Conservation (phyloP, 2,888 invertebrate species). For the Cylloceria caligata region DNA sequence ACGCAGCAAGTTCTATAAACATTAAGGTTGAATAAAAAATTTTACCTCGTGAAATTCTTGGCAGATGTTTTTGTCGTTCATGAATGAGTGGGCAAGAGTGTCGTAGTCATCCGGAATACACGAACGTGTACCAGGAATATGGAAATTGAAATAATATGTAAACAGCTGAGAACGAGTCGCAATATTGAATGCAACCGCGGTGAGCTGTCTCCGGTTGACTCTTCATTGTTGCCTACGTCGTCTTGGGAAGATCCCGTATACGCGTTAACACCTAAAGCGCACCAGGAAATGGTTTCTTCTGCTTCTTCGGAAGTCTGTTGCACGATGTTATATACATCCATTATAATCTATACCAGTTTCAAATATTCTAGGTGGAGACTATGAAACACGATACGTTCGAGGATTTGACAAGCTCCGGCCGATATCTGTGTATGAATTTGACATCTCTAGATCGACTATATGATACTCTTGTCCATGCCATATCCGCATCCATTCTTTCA, state of each 20-base stretch:
- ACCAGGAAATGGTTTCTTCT: constrained; percentile 42
- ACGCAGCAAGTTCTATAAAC: not conserved
- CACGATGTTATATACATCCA: not conserved
- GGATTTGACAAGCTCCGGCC: not conserved
- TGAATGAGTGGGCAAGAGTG: not conserved
- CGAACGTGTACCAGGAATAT: constrained; percentile 2
- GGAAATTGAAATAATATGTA: constrained; percentile 65
- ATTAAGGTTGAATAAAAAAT: not conserved
- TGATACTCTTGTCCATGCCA: not conserved
- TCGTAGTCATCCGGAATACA: not conserved
- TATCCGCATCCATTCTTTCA: not conserved
- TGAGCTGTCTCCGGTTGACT: constrained; percentile 25
- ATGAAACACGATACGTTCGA: not conserved
- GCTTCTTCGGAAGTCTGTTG: not conserved
- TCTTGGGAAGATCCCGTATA: constrained; percentile 29
- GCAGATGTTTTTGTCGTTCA: not conserved
- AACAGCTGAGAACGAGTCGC: constrained; percentile 61
- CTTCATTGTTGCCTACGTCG: constrained; percentile 38
- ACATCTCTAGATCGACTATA: not conserved
- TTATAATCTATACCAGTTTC: not conserved
- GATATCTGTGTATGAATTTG: not conserved
- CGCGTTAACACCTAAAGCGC: constrained; percentile 47
- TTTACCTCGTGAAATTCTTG: not conserved
- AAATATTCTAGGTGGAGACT: not conserved
- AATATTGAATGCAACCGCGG: constrained; percentile 47